A percentile compares a stretch with the other conserved stretches of the same genome.
Conservation (phyloP, 2,797 vertebrate species). For the Pangasius djambal region DNA sequence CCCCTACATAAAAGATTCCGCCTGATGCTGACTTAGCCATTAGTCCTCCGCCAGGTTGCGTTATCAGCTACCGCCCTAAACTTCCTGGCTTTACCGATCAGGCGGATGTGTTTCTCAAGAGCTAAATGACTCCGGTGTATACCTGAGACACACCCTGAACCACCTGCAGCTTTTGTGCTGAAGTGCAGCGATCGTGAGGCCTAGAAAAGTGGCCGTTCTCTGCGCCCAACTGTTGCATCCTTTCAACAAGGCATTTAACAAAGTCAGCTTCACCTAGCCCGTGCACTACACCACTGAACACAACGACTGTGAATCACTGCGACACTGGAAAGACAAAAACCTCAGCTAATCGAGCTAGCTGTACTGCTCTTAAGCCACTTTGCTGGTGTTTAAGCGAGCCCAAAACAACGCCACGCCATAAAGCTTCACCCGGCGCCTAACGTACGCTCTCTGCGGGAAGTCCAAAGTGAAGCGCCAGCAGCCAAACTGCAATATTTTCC, state of each 20-base stretch:
- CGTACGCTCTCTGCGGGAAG: neutral
- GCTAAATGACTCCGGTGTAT: neutral
- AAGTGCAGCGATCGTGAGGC: constrained; percentile 3
- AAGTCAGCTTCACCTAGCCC: neutral
- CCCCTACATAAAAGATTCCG: too few species aligned
- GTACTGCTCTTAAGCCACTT: neutral
- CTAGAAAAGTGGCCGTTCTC: constrained; percentile 11
- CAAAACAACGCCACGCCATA: neutral
- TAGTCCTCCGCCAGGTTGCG: neutral
- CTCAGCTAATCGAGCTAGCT: neutral
- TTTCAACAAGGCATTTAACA: constrained; percentile 28
- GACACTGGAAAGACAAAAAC: too few species aligned
- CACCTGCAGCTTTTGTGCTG: constrained; percentile 64
- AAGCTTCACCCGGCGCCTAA: neutral
- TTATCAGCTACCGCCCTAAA: neutral
- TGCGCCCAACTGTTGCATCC: constrained; percentile 72
- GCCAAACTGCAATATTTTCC: neutral
- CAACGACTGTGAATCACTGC: neutral
- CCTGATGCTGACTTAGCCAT: neutral
- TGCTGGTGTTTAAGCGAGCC: neutral
- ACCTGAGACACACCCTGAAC: constrained; percentile 60
- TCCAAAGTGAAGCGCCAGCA: neutral
- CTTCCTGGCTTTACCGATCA: neutral
- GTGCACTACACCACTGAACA: neutral
- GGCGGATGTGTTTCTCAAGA: constrained; percentile 1